These are phyloP conservation scores for Agrochola litura DNA, from an alignment of 2,888 invertebrate genomes.

Conservation along the genomic window DNA sequence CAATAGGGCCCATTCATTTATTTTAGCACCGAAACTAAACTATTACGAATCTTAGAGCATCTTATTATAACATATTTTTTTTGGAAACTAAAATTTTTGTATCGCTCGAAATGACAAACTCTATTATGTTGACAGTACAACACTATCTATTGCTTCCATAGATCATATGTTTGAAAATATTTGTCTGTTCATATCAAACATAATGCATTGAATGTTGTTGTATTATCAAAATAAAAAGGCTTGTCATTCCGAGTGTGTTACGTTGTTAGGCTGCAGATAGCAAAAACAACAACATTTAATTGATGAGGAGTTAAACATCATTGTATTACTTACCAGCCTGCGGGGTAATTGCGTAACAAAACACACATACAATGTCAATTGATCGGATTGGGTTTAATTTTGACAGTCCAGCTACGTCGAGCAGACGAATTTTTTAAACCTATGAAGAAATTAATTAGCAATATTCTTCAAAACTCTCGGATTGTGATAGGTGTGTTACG, in stretches of 20 bases:
- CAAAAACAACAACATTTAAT: not conserved
- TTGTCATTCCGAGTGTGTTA: not conserved
- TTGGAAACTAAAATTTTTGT: not conserved
- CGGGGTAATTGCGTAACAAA: not conserved
- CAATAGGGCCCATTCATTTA: not conserved
- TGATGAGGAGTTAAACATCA: not conserved
- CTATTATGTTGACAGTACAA: not conserved
- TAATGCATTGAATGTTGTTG: not conserved
- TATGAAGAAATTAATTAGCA: not conserved
- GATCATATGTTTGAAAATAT: slow-evolving; percentile 11
- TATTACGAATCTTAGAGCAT: not conserved
- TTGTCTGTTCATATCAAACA: not conserved
- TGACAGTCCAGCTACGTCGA: not conserved
- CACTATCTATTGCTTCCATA: not conserved
- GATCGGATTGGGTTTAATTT: not conserved
- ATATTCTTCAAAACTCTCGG: not conserved
- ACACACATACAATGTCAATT: not conserved
- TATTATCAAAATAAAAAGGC: not conserved
- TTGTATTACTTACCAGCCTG: not conserved
- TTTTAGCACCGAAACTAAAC: not conserved
- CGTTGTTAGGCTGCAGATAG: not conserved
- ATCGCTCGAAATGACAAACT: not conserved
- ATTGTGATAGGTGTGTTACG: not conserved
- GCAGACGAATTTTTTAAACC: not conserved
- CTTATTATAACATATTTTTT: not conserved